Base-by-base conservation (phyloP, 2,113 vertebrate species). In the Pelecanoides urinatrix region DNA sequence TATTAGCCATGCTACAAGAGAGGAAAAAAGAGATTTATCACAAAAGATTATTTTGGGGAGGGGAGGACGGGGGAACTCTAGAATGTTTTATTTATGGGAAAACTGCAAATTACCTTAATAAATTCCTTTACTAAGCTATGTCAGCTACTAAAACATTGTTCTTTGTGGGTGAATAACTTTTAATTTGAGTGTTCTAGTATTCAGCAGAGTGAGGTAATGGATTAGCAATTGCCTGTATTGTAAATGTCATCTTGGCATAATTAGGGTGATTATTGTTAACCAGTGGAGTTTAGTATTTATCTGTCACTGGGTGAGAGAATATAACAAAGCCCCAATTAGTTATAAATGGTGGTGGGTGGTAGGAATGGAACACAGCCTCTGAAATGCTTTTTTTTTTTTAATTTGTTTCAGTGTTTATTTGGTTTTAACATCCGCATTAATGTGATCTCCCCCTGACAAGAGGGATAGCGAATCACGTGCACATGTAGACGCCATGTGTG, bases 81-180 rank as follows among this genome's bases (percentile, higher is more conserved):
- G 62, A 93, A 96, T 95, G 76, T 95, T 97, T 97, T 97, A 97
- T 97, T 97, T 97, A 96, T 96, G 82, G 96, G 36, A 90, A 95
- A 96, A 90, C 92, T 88, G 94, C 94, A 96, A 97, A 97, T 97
- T 97, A 95, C 93, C 93, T 88, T 95, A 97, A 97, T 97, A 94
- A 97, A 97, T 97, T 97, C 95, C 84, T 96, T 96, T 96, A 55
- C 96, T 90, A 94, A 97, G 89, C 95, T 95, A 86, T 96, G 95
- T 97, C 96, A 96, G 97, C 96, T 94, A 91, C 96, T 96, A 95
- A 97, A 96, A 97, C 96, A 96, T 95, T 96, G 91, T 96, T 97
- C 96, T 97, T 97, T 97, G 97, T 97, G 97, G 96, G 97, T 97
- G 96, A 97, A 97, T 97, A 97, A 97, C 94, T 97, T 97, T 97